These are phyloP conservation scores for Onychostoma macrolepis DNA, from an alignment of 2,113 vertebrate genomes.

Conservation along the genomic window DNA sequence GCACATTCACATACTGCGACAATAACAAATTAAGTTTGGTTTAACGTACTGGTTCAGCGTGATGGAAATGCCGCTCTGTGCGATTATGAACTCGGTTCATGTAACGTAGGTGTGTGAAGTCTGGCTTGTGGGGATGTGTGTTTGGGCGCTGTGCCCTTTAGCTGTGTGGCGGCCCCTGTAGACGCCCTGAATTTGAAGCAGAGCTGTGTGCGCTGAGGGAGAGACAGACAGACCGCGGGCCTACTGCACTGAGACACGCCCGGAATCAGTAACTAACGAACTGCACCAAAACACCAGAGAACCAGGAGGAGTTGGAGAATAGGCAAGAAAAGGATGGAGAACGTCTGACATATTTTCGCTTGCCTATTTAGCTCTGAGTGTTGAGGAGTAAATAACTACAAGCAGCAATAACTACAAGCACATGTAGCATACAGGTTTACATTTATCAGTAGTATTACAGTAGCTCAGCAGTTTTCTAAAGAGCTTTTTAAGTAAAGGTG, in stretches of 20 bases:
- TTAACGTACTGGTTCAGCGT: slow-evolving; percentile 38
- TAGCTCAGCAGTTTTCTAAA: neutral
- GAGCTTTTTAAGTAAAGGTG: neutral
- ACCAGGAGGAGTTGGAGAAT: slow-evolving; percentile 35
- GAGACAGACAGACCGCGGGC: slow-evolving; percentile 51
- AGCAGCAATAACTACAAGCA: neutral
- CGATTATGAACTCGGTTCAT: slow-evolving; percentile 52
- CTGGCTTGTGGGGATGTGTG: slow-evolving; percentile 75
- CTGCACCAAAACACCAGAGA: slow-evolving; percentile 58
- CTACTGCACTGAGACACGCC: slow-evolving; percentile 60
- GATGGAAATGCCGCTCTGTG: slow-evolving; percentile 23
- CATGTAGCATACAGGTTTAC: neutral
- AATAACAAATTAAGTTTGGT: neutral
- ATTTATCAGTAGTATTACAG: neutral
- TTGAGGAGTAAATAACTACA: neutral
- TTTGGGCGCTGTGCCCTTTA: slow-evolving; percentile 78
- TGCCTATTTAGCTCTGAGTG: neutral
- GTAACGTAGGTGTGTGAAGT: slow-evolving; percentile 60
- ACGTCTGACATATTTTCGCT: neutral
- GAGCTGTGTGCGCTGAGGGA: slow-evolving; percentile 69
- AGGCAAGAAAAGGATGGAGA: slow-evolving; percentile 5
- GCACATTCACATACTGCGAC: neutral
- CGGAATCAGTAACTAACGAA: slow-evolving; percentile 63
- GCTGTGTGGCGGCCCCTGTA: slow-evolving; percentile 71
- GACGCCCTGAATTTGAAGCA: slow-evolving; percentile 77